Percentiles rank a stretch among this genome's conserved stretches.
Evolutionary conservation across 2,888 invertebrate species (phyloP).

Genomic region (Scrobipalpa costella): DNA sequence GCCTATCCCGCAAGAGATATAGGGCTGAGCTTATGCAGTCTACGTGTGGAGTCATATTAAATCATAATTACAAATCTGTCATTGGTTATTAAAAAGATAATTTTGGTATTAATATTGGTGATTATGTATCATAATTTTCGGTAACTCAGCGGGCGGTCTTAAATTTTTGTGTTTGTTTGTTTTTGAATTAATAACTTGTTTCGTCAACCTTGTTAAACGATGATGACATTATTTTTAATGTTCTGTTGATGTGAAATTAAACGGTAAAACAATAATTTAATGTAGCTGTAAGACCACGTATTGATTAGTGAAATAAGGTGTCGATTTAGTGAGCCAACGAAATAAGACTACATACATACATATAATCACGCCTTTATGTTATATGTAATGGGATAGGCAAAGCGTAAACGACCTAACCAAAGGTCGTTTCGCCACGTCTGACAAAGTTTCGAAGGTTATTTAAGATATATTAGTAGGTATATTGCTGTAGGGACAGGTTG

Average conservation of each 20-base stretch:
- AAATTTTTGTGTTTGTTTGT: background rate
- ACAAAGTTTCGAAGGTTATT: too few species aligned
- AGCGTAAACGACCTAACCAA: too few species aligned
- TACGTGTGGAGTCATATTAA: slow-evolving; percentile 6
- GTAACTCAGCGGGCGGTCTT: background rate
- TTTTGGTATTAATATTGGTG: background rate
- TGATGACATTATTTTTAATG: background rate
- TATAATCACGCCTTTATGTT: too few species aligned
- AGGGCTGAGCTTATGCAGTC: background rate
- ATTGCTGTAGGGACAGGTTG: too few species aligned
- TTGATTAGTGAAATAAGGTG: background rate
- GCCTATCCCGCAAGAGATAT: background rate
- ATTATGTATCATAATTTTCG: background rate
- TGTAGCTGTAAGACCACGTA: background rate
- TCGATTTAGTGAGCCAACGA: too few species aligned
- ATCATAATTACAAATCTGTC: slow-evolving; percentile 4
- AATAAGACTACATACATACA: too few species aligned
- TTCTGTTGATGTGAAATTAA: background rate
- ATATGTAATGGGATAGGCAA: too few species aligned
- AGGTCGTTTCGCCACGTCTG: too few species aligned
- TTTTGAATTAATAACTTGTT: background rate
- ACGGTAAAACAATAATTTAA: background rate
- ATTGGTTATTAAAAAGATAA: slow-evolving; percentile 2
- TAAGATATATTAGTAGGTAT: too few species aligned
- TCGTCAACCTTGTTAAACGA: slow-evolving; percentile 5